Evolutionary conservation across 2,113 vertebrate species (phyloP), one percentile per base, ranked within the genome.

Genomic region (Gobiocypris rarus): DNA sequence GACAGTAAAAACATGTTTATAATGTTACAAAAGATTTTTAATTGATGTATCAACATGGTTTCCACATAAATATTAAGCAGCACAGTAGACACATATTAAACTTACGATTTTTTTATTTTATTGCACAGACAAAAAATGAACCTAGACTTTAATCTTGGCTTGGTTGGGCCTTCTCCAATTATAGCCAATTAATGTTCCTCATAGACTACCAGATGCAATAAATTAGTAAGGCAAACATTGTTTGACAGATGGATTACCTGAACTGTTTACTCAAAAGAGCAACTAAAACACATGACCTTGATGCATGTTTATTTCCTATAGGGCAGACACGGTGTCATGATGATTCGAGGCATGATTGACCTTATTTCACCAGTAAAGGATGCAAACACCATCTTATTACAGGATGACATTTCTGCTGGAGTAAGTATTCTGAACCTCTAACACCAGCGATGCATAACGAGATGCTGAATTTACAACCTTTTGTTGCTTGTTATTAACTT

Each of bases 271-370:
- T 22, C 17, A 38, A 38, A 69, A 38, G 31, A 34, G 28, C 63
- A 67, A 67, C 28, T 13, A 24, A 26, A 26, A 74, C 41, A 24
- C 43, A 58, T 77, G 31, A 77, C 7, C 5, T 59, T 61, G 22
- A 43, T 59, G 9, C 75, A 34, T 83, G 22, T 65, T 7, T 80
- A 3, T 81, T 38, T 75, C 15, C 17, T 91, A 90, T 89, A 99
- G 97, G 96, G 97, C 90, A 95, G 95, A 74, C 95, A 93, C 5
- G 91, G 92, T 34, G 38, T 93, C 14, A 92, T 97, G 92, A 92
- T 84, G 83, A 83, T 99, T 88, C 92, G 95, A 86, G 94, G 95
- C 87, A 78, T 50, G 1, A 94, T 89, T 69, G 89, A 89, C 5
- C 90, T 91, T 56, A 95, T 92, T 41, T 95, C 94, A 85, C 92